A percentile compares a stretch with the other conserved stretches of the same genome.
Conservation (phyloP, 2,113 vertebrate species). For the Hypanus sabinus region DNA sequence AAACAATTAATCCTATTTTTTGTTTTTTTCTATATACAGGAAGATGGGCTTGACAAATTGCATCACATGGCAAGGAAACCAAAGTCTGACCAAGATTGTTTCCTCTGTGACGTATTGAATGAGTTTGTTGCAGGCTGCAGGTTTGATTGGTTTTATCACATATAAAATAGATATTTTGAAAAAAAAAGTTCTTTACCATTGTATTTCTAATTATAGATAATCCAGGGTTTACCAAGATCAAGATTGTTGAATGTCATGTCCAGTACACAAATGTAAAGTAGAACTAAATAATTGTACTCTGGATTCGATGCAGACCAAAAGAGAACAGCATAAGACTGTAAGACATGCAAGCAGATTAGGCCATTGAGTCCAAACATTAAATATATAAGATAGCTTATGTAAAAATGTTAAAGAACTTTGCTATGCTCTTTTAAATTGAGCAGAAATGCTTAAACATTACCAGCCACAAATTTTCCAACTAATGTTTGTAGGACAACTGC, state of each 20-base stretch:
- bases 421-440: neutral
- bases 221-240: neutral
- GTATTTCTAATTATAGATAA: neutral
- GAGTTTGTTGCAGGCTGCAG: slow-evolving; percentile 81
- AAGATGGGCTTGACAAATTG: slow-evolving; percentile 69
- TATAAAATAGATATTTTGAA: neutral
- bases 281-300: too few species aligned
- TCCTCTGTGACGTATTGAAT: slow-evolving; percentile 65
- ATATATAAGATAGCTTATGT: too few species aligned
- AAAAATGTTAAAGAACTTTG: neutral
- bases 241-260: too few species aligned
- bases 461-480: neutral
- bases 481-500: neutral
- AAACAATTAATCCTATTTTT: neutral
- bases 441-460: neutral
- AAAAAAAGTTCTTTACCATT: neutral
- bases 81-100: slow-evolving; percentile 58
- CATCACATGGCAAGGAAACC: slow-evolving; percentile 68
- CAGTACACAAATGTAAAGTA: too few species aligned
- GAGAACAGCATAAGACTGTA: too few species aligned
- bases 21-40: slow-evolving; percentile 51
- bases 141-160: slow-evolving; percentile 47
- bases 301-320: too few species aligned
- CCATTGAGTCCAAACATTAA: too few species aligned
- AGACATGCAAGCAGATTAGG: too few species aligned